phyloP scores from a whole-genome alignment of 2,113 vertebrate genomes.

The Amia ocellicauda region DNA sequence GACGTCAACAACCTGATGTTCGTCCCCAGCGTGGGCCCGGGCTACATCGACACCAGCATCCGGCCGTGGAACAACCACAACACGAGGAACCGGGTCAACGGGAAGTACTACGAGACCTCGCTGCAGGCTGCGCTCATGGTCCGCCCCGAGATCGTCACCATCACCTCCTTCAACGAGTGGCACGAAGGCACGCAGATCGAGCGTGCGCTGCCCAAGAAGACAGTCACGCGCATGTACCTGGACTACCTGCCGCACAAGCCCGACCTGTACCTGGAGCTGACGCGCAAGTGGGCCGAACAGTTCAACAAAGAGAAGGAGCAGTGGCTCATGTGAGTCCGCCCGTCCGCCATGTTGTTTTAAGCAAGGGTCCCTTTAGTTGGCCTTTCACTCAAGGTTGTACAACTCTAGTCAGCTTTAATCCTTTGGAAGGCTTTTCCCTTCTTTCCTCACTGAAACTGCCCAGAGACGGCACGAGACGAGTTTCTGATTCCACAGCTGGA shows the following conservation, averaged over 20 bases:
- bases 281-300: slow-evolving; percentile 81
- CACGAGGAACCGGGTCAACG: slow-evolving; percentile 81
- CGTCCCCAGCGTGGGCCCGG: slow-evolving; percentile 81
- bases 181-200: slow-evolving; percentile 88
- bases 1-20: slow-evolving; percentile 81
- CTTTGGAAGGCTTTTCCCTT: no score
- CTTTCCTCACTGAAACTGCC: no score
- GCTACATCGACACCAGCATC: slow-evolving; percentile 81
- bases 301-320: slow-evolving; percentile 87
- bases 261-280: slow-evolving; percentile 76
- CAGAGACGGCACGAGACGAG: no score
- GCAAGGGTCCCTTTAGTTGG: no score
- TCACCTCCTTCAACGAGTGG: slow-evolving; percentile 91
- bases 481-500: no score
- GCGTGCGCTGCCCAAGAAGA: slow-evolving; percentile 79
- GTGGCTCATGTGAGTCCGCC: slow-evolving; percentile 75
- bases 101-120: slow-evolving; percentile 84
- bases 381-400: no score
- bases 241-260: slow-evolving; percentile 79
- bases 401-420: no score
- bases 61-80: slow-evolving; percentile 90
- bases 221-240: slow-evolving; percentile 71
- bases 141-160: slow-evolving; percentile 77
- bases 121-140: slow-evolving; percentile 78
- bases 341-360: no score